phyloP scores from a whole-genome alignment of 2,113 vertebrate genomes.

The Protomyctophum bolini region DNA sequence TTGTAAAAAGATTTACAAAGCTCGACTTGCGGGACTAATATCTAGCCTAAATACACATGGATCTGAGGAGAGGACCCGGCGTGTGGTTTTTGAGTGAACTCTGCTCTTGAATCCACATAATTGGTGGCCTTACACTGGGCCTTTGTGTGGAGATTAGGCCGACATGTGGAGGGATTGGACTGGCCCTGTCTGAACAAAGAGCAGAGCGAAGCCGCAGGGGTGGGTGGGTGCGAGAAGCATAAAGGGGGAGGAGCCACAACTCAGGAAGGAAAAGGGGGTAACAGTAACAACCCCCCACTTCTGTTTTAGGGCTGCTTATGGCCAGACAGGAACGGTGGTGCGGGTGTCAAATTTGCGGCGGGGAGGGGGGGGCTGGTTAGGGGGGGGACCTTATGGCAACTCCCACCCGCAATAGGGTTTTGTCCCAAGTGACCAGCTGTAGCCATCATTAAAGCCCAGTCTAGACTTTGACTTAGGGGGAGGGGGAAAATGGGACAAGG shows the following conservation, averaged over 20 bases:
- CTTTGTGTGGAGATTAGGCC: conserved; percentile 84
- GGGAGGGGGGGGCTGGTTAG: conserved; percentile 32
- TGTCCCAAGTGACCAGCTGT: conserved; percentile 72
- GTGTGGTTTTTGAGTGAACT: conserved; percentile 59
- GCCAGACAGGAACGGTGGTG: conserved; percentile 62
- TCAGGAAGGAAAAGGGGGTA: conserved; percentile 35
- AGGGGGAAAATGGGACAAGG: conserved; percentile 47
- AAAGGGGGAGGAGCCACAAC: conserved; percentile 51
- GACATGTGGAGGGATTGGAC: conserved; percentile 78
- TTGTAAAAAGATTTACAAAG: conserved; percentile 39
- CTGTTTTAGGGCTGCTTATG: conserved; percentile 46
- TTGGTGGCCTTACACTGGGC: conserved; percentile 79
- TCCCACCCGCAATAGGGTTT: conserved; percentile 62
- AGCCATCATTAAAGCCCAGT: conserved; percentile 78
- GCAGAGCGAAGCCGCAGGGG: conserved; percentile 42
- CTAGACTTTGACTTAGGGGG: conserved; percentile 80
- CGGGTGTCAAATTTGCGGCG: conserved; percentile 29
- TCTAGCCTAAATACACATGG: conserved; percentile 29
- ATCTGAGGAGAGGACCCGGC: conserved; percentile 13
- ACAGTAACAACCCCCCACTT: conserved; percentile 43
- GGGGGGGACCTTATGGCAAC: conserved; percentile 36
- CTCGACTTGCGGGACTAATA: conserved; percentile 31
- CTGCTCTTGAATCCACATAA: conserved; percentile 73
- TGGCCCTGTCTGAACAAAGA: conserved; percentile 73
- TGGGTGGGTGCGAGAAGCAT: conserved; percentile 45